These are phyloP conservation scores for Rhodeus uyekii DNA, from an alignment of 2,797 vertebrate genomes.

Conservation along the genomic window DNA sequence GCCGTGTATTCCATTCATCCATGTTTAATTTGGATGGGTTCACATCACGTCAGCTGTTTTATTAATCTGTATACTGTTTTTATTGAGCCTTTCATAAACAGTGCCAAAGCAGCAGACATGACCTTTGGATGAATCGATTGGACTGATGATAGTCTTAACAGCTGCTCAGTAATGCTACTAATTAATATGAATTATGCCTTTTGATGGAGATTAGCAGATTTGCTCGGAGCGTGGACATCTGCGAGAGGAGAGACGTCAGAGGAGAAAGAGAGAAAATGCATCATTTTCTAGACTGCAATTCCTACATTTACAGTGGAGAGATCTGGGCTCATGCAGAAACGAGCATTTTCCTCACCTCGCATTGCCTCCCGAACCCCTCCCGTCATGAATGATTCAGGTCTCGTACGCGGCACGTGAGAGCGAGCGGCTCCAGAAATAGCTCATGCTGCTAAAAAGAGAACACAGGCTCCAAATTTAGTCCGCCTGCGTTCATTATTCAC, in stretches of 20 bases:
- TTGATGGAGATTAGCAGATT: constrained; percentile 39
- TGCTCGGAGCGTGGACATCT: background rate
- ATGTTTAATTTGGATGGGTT: background rate
- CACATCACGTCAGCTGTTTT: background rate
- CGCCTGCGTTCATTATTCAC: constrained; percentile 69
- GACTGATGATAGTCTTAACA: constrained; percentile 33
- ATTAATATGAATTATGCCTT: constrained; percentile 39
- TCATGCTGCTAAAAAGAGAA: constrained; percentile 68
- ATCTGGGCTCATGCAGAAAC: constrained; percentile 1
- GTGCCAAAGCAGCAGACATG: constrained; percentile 21
- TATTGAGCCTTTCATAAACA: constrained; percentile 30
- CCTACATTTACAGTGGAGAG: background rate
- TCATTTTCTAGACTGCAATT: background rate
- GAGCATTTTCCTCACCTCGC: constrained; percentile 21
- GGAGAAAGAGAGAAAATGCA: constrained; percentile 2
- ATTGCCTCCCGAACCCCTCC: constrained; percentile 34
- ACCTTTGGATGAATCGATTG: constrained; percentile 40
- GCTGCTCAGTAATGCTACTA: constrained; percentile 20
- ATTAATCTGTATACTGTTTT: constrained; percentile 17
- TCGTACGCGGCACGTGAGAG: constrained; percentile 63
- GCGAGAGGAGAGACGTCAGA: background rate
- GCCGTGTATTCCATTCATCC: background rate
- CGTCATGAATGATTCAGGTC: constrained; percentile 70
- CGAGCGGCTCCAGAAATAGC: constrained; percentile 67
- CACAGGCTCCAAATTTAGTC: constrained; percentile 65